Evolutionary conservation across 2,888 invertebrate species (phyloP).

Genomic region (Strigamia crassipes): DNA sequence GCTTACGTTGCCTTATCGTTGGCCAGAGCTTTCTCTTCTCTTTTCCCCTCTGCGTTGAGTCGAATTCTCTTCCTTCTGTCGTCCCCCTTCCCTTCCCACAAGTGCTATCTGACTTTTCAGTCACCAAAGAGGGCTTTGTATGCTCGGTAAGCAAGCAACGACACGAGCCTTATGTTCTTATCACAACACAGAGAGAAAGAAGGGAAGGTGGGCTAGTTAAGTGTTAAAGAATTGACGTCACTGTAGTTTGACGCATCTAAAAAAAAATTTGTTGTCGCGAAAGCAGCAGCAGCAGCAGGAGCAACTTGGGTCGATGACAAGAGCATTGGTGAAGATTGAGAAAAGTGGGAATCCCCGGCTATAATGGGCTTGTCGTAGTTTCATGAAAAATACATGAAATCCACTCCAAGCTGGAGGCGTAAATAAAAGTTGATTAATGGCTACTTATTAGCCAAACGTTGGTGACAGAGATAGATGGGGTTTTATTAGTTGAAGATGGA

Average conservation of each 20-base stretch:
- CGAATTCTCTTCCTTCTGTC: not conserved
- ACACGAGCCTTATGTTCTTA: slow-evolving; percentile 38
- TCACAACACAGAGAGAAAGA: slow-evolving; percentile 20
- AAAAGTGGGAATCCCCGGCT: slow-evolving; percentile 31
- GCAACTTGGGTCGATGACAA: slow-evolving; percentile 24
- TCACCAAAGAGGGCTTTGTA: slow-evolving; percentile 42
- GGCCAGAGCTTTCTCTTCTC: slow-evolving; percentile 33
- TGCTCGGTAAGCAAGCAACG: slow-evolving; percentile 45
- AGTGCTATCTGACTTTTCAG: slow-evolving; percentile 39
- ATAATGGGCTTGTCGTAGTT: slow-evolving; percentile 36
- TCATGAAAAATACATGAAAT: slow-evolving; percentile 45
- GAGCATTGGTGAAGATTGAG: slow-evolving; percentile 35
- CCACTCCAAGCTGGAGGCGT: not conserved
- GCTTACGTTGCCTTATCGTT: slow-evolving; percentile 33
- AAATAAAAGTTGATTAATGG: slow-evolving; percentile 36
- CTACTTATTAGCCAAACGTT: slow-evolving; percentile 25
- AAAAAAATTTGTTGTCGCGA: not conserved
- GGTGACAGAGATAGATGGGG: slow-evolving; percentile 38
- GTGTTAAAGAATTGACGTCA: not conserved
- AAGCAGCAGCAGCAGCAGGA: not conserved
- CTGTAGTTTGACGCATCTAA: not conserved
- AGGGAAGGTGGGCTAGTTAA: slow-evolving; percentile 1
- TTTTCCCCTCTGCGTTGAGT: not conserved
- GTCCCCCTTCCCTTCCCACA: slow-evolving; percentile 20
- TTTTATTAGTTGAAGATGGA: slow-evolving; percentile 36